Percentiles rank a stretch among this genome's conserved stretches.
Evolutionary conservation across 1,140 invertebrate species (phyloP).

Genomic region (Leptopilina boulardi): DNA sequence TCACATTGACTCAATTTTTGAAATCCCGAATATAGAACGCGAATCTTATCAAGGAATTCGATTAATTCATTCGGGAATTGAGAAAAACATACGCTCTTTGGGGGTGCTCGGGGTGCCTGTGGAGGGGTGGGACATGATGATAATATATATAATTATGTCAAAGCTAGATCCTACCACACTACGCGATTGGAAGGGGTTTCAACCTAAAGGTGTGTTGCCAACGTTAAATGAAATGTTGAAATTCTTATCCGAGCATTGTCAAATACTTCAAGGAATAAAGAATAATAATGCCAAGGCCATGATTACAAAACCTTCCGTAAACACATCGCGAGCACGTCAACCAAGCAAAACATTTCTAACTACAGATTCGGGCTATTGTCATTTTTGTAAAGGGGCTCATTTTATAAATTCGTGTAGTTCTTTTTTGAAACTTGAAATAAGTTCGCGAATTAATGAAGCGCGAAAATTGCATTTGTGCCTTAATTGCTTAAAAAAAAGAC

Average conservation of each 20-base stretch:
- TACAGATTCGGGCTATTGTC: too few species aligned
- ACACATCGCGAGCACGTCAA: not conserved
- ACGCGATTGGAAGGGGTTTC: not conserved
- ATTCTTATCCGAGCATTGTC: not conserved
- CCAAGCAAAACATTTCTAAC: too few species aligned
- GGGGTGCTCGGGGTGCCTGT: not conserved
- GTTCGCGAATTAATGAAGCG: not conserved
- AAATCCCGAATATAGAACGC: not conserved
- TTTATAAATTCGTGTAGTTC: too few species aligned
- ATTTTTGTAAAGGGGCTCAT: too few species aligned
- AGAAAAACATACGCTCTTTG: not conserved
- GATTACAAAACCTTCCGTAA: not conserved
- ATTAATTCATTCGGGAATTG: not conserved
- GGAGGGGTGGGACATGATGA: not conserved
- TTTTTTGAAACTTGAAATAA: too few species aligned
- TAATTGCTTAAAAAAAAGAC: not conserved
- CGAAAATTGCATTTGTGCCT: not conserved
- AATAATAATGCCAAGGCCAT: not conserved
- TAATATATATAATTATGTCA: not conserved
- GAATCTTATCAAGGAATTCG: not conserved
- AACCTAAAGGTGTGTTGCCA: not conserved
- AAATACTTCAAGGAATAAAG: not conserved
- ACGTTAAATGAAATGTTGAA: not conserved
- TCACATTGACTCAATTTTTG: not conserved
- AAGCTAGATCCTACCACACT: not conserved